These are phyloP conservation scores for Xiphorhynchus elegans DNA, from an alignment of 2,113 vertebrate genomes.

Conservation along the genomic window DNA sequence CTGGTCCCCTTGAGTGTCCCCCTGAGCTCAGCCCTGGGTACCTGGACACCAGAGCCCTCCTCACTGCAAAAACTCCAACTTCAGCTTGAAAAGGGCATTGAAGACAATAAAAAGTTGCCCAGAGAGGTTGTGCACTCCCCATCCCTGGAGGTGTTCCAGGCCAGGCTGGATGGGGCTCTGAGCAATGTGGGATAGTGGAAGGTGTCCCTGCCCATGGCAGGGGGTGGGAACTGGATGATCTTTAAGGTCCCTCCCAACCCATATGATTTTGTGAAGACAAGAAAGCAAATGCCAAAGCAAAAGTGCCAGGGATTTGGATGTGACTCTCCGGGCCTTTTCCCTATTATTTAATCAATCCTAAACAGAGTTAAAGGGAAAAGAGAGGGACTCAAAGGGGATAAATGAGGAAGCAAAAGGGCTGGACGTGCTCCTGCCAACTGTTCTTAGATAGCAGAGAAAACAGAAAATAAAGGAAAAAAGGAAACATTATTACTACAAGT, in stretches of 20 bases:
- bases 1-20: rapidly evolving
- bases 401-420: background rate
- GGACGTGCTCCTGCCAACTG: background rate
- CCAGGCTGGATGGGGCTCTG: background rate
- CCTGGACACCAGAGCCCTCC: background rate
- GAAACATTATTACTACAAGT: background rate
- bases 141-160: background rate
- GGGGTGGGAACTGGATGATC: background rate
- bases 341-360: background rate
- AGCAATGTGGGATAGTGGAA: rapidly evolving
- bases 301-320: background rate
- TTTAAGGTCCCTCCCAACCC: background rate
- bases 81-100: background rate
- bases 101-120: background rate
- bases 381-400: rapidly evolving
- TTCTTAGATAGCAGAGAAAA: background rate
- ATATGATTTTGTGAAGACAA: background rate
- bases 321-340: background rate
- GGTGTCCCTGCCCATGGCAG: background rate
- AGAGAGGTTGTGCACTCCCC: background rate
- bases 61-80: background rate
- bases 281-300: background rate
- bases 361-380: background rate
- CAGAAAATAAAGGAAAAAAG: background rate
- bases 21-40: background rate